These are phyloP conservation scores for Automeris io DNA, from an alignment of 2,888 invertebrate genomes.

Conservation along the genomic window DNA sequence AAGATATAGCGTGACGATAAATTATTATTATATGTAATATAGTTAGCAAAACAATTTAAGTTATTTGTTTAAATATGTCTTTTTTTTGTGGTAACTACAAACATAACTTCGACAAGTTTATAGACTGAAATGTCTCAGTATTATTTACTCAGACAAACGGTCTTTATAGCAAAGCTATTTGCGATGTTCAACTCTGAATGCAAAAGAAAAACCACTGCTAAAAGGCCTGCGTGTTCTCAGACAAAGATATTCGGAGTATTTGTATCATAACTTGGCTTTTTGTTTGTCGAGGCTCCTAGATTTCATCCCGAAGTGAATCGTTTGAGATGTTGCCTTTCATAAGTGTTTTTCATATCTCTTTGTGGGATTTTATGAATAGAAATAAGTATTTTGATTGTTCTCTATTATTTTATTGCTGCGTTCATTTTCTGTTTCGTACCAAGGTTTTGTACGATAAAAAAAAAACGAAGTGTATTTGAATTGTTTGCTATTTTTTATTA, in stretches of 20 bases:
- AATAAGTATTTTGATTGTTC: not conserved
- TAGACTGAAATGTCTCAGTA: not conserved
- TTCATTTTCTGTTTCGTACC: no score
- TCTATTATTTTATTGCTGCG: no score
- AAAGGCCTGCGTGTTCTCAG: not conserved
- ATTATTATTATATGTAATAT: no score
- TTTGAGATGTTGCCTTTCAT: not conserved
- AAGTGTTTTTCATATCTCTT: not conserved
- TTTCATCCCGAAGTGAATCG: not conserved
- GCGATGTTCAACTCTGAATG: not conserved
- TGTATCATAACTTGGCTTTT: not conserved
- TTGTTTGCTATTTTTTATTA: no score
- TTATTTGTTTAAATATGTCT: no score
- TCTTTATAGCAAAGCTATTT: not conserved
- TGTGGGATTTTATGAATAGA: not conserved
- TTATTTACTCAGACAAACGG: not conserved
- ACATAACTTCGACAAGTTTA: no score
- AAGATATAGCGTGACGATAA: no score
- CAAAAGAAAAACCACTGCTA: not conserved
- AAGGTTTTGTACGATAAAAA: no score
- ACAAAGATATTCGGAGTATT: not conserved
- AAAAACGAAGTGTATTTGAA: no score
- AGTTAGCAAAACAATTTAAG: no score
- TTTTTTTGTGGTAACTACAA: no score
- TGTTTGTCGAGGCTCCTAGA: not conserved